Conservation (phyloP, 2,888 invertebrate species). For the Drosophila neutralis region DNA sequence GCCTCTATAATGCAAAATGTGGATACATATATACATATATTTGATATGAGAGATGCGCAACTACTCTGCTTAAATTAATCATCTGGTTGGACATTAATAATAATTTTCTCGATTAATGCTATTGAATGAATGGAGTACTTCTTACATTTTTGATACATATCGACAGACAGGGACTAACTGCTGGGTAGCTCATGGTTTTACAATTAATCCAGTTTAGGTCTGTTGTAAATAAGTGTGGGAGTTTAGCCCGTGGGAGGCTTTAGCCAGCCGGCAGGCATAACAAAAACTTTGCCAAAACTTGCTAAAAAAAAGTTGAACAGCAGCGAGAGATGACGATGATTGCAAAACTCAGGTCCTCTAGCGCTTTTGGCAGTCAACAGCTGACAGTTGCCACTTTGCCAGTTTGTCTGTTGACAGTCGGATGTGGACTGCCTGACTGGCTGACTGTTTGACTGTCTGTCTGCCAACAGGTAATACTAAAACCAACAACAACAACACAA, state of each 20-base stretch:
- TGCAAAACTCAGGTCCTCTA: constrained; percentile 54
- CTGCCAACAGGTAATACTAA: constrained; percentile 61
- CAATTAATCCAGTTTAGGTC: not conserved
- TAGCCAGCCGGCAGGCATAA: constrained; percentile 56
- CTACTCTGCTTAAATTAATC: not conserved
- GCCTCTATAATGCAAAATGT: not conserved
- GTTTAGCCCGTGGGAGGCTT: constrained; percentile 5
- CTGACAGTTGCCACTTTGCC: constrained; percentile 44
- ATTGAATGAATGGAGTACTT: not conserved
- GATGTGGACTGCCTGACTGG: constrained; percentile 2
- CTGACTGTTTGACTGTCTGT: constrained; percentile 16
- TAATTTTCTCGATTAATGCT: not conserved
- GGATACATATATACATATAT: too few relatives aligned
- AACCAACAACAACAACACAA: constrained; percentile 24
- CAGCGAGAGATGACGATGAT: constrained; percentile 55
- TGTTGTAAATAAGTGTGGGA: not conserved
- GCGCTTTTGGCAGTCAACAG: constrained; percentile 30
- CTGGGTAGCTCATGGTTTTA: constrained; percentile 2
- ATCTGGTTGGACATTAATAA: not conserved
- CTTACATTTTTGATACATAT: constrained; percentile 1
- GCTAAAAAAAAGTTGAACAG: constrained; percentile 62
- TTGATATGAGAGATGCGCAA: not conserved
- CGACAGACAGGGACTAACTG: not conserved
- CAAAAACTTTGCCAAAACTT: constrained; percentile 72
- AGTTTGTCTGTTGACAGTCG: constrained; percentile 50